Evolutionary conservation across 2,888 invertebrate genomes (phyloP), one percentile per base, ranked within the genome.

Genomic region (Gastracanthus pulcherrimus): DNA sequence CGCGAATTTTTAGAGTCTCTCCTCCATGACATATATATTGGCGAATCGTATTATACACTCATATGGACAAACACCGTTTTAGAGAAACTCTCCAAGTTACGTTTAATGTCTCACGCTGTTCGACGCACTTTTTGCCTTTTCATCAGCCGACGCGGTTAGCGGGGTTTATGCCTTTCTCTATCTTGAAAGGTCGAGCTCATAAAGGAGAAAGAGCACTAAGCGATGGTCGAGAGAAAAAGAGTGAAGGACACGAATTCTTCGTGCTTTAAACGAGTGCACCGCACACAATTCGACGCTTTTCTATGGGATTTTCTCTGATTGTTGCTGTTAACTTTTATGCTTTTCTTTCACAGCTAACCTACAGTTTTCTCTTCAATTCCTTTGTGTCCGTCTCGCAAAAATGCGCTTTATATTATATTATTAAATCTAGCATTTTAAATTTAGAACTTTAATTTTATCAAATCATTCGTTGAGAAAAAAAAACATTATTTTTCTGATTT

Each of bases 201-300:
- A 3, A 55, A 55, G 55, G 11, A 26, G 55, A 55, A 55, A 55
- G 55, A 26, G 23, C 55, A 13, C 26, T 26, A 23, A 19, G 16
- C 19, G 23, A 51, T 51, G 23, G 23, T 51, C 3, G 19, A 34
- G n/a, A 48, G 69, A 69, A 41, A 71, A 29, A 41, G 13, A 60
- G 60, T n/a, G 41, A 45, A 19, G 31, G 36, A 34, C 16, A 13
- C 26, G 67, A 45, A 67, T 67, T 45, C n/a, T 29, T 71, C 38
- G 26, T 55, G 70, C 26, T 71, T 55, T 55, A 26, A 71, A 71
- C 36, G 55, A 38, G 55, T 36, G 55, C 55, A 55, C 2, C 55
- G 26, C 23, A 26, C 3, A 55, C 60, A 60, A 60, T 60, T 60
- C 60, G 60, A 60, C 26, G 71, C 29, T 45, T 48, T 66, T 31